phyloP scores from a whole-genome alignment of 2,888 invertebrate species.

The Trichogramma evanescens region DNA sequence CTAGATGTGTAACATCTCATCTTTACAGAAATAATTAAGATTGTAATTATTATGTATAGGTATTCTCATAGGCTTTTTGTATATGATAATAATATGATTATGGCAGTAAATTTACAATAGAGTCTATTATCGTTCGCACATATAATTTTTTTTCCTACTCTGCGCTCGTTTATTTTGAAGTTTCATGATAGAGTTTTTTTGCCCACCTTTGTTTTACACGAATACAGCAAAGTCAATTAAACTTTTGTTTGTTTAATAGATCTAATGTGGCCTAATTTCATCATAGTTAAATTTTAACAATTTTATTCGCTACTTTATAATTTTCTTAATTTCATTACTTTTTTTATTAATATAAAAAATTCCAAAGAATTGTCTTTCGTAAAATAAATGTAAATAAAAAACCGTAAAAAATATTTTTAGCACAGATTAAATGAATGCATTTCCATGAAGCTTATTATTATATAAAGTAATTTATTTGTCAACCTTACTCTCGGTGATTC shows the following conservation, averaged over 20 bases:
- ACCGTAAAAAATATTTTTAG: constrained; percentile 2
- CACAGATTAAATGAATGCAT: constrained; percentile 5
- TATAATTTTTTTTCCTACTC: constrained; percentile 6
- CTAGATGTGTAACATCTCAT: constrained; percentile 39
- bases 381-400: no score
- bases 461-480: constrained; percentile 15
- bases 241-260: no score
- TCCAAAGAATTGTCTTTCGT: no score
- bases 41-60: constrained; percentile 34
- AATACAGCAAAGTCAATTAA: no score
- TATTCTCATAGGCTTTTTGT: constrained; percentile 42
- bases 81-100: constrained; percentile 42
- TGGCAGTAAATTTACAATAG: constrained; percentile 48
- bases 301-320: no score
- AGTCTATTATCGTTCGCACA: constrained; percentile 36
- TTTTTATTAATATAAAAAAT: no score
- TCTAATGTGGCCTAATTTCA: no score
- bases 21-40: constrained; percentile 42
- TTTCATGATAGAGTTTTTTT: no score
- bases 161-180: no score
- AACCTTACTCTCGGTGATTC: constrained; percentile 13
- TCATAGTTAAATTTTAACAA: no score
- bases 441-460: constrained; percentile 4
- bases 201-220: no score
- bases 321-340: no score